Evolutionary conservation across 1,140 invertebrate genomes (phyloP).

Genomic region (Physella acuta): DNA sequence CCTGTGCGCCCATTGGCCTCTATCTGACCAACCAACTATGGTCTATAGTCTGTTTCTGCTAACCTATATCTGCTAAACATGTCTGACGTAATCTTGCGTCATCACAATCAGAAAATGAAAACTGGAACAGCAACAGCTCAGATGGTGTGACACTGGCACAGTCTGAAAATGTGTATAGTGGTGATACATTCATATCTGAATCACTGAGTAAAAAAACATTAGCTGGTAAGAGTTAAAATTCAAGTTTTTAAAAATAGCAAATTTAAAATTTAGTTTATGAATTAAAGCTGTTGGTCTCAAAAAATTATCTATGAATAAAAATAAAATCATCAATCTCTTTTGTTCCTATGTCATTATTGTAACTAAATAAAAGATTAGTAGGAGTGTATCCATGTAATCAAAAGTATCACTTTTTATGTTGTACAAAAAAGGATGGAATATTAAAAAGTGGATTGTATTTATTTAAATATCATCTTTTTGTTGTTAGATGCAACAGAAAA

Average conservation of each 20-base stretch:
- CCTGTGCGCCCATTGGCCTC: too few relatives aligned
- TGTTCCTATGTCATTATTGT: not conserved
- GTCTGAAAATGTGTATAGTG: conserved; percentile 21
- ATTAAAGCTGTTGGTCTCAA: not conserved
- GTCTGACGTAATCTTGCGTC: too few relatives aligned
- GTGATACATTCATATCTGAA: conserved; percentile 12
- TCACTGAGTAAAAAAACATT: not conserved
- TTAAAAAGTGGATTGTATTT: not conserved
- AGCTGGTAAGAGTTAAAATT: not conserved
- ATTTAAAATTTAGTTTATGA: not conserved
- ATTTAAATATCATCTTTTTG: not conserved
- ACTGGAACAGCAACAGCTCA: not conserved
- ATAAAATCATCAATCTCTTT: not conserved
- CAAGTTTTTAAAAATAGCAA: not conserved
- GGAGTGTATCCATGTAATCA: not conserved
- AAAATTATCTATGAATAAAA: not conserved
- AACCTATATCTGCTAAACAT: too few relatives aligned
- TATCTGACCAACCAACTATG: too few relatives aligned
- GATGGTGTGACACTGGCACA: not conserved
- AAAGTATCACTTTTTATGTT: not conserved
- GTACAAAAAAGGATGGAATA: not conserved
- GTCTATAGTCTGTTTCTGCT: too few relatives aligned
- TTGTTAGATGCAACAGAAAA: not conserved
- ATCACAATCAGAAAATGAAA: too few relatives aligned
- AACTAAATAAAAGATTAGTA: not conserved